Base-by-base conservation (phyloP, 1,140 invertebrate species). In the Nephila pilipes region DNA sequence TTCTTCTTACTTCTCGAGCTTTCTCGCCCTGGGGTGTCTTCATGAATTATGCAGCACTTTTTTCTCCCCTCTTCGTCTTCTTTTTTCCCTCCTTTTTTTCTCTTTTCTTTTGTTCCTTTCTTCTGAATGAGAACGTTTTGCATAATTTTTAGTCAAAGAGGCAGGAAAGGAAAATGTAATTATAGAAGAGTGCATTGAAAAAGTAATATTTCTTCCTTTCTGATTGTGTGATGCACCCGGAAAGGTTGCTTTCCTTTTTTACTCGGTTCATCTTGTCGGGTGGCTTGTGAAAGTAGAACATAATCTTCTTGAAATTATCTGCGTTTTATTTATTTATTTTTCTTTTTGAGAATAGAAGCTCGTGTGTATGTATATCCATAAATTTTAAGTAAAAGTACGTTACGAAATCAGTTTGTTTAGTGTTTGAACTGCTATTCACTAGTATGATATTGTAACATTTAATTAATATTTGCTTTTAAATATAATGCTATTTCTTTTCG, bases 11-110 rank as follows among this genome's bases (percentile, higher is more conserved):
- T 25, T n/a, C 4, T 46, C 38, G 38, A 46, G 38, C 38, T 46
- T 32, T 75, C 20, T 46, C 80, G 36, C 80, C 79, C 80, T 29
- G 54, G 83, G 83, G 57, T 75, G 65, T 75, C 65, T 60, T 85
- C 83, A 85, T 85, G 83, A 85, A 85, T 85, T 46, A 85, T 85
- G 83, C 55, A 85, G 22, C 57, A 18, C n/a, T 85, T 60, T 85
- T 85, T 54, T 85, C 38, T 57, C 55, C 29, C 25, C 83, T 36
- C 18, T 55, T 25, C 16, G 14, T 32, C 4, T 8, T 46, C 0
- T 58, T 29, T 36, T 85, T 85, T 85, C n/a, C 58, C 60, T 25
- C 25, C 8, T 60, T 60, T 46, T 0, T 8, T 22, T 55, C 25
- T 18, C 2, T 14, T 12, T 2, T 58, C 57, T 36, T 85, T 85